Percentiles rank a stretch among this genome's conserved stretches.
Evolutionary conservation across 2,888 invertebrate genomes (phyloP).

Genomic region (Acronicta psi): DNA sequence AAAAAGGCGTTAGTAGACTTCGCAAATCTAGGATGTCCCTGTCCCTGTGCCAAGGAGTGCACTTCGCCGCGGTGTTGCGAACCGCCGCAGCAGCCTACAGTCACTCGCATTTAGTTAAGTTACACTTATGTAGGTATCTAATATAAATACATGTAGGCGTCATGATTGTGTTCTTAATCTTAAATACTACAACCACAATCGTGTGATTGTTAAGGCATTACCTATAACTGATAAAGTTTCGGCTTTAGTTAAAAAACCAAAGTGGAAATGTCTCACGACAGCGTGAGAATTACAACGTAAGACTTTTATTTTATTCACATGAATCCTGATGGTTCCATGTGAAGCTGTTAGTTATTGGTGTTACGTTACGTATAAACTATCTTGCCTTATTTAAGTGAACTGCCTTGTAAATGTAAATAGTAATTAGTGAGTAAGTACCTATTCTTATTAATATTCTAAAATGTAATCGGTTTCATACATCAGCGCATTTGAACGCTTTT

Average conservation of each 20-base stretch:
- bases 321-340: background rate
- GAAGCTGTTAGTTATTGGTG: slow-evolving; percentile 5
- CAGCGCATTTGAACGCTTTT: too few species aligned
- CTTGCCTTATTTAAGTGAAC: slow-evolving; percentile 41
- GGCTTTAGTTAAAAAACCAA: slow-evolving; percentile 17
- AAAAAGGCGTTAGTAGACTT: slow-evolving; percentile 78
- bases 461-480: slow-evolving; percentile 12
- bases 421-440: slow-evolving; percentile 24
- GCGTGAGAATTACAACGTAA: slow-evolving; percentile 2
- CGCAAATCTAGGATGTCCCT: slow-evolving; percentile 76
- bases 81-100: slow-evolving; percentile 68
- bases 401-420: slow-evolving; percentile 55
- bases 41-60: slow-evolving; percentile 85
- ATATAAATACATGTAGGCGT: background rate
- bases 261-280: slow-evolving; percentile 8
- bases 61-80: slow-evolving; percentile 80
- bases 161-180: slow-evolving; percentile 1
- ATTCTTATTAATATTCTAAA: background rate
- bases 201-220: slow-evolving; percentile 7
- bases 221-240: slow-evolving; percentile 4
- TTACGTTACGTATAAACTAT: slow-evolving; percentile 19
- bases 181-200: slow-evolving; percentile 1
- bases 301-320: background rate
- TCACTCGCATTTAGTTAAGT: slow-evolving; percentile 73
- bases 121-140: background rate